These are phyloP conservation scores for Diorhabda carinulata DNA, from an alignment of 1,140 invertebrate species.

Conservation along the genomic window DNA sequence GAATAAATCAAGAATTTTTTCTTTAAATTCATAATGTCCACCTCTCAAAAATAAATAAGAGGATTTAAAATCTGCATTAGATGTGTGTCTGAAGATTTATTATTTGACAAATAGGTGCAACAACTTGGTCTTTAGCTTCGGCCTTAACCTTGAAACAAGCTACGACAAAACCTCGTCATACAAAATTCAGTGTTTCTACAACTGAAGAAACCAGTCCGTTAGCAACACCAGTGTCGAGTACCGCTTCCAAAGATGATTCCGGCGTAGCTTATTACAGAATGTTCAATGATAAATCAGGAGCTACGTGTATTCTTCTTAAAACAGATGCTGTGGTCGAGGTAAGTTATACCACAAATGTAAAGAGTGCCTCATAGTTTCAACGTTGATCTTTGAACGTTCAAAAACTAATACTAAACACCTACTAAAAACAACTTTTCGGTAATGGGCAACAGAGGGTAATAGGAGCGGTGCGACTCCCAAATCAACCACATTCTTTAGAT, in stretches of 20 bases:
- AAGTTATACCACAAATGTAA: conserved; percentile 6
- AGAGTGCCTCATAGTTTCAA: too few relatives aligned
- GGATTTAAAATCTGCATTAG: too few relatives aligned
- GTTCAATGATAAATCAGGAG: conserved; percentile 36
- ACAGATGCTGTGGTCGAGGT: conserved; percentile 46
- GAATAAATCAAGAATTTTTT: too few relatives aligned
- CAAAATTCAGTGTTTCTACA: conserved; percentile 35
- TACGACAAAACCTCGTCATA: conserved; percentile 37
- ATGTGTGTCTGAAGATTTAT: background rate
- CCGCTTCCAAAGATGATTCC: conserved; percentile 27
- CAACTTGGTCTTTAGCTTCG: conserved; percentile 26
- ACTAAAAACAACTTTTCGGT: too few relatives aligned
- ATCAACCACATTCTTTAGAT: too few relatives aligned
- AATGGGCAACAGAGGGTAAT: too few relatives aligned
- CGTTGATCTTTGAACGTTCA: too few relatives aligned
- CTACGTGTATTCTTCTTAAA: conserved; percentile 45
- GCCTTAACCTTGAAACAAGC: conserved; percentile 36
- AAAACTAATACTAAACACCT: too few relatives aligned
- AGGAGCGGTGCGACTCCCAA: too few relatives aligned
- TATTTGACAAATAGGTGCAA: conserved; percentile 16
- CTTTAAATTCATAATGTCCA: too few relatives aligned
- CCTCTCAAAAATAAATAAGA: too few relatives aligned
- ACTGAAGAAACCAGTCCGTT: conserved; percentile 27
- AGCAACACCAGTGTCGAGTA: conserved; percentile 22
- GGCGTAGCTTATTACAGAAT: conserved; percentile 38